Base-by-base conservation (phyloP, 2,113 vertebrate species). In the Cynoglossus semilaevis region DNA sequence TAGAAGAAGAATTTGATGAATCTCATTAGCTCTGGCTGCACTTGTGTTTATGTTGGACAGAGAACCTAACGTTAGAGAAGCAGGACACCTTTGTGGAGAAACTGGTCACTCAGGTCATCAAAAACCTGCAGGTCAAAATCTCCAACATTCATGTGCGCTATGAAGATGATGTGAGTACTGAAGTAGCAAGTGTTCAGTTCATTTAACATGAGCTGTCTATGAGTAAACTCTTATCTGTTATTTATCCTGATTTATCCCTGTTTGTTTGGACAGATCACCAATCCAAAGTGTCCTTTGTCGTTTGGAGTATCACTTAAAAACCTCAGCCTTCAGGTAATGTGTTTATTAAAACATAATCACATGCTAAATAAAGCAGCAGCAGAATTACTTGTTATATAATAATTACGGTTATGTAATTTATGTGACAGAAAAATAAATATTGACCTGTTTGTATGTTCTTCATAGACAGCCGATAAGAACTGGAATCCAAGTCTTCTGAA, bases 71-170 rank as follows among this genome's bases (percentile, higher is more conserved):
- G 48, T 54, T 84, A 15, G 94, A 96, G 74, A 96, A 95, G 63
- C 96, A 95, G 73, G 95, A 98, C 77, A 95, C 93, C 11, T 99
- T 99, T 80, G 82, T 93, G 72, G 97, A 99, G 90, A 99, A 99
- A 76, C 87, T 99, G 73, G 85, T 96, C 59, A 97, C 96, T 76
- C 97, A 99, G 84, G 94, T 99, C 70, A 97, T 99, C 79, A 98
- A 96, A 91, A 99, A 99, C 89, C 91, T 99, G 74, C 96, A 98
- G 75, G 88, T 99, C 82, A 96, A 96, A 87, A 98, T 99, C 84
- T 96, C 95, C 58, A 96, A 93, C 74, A 97, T 99, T 70, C 97
- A 99, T 50, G 63, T 98, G 77, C 94, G 96, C 58, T 98, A 98
- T 77, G 97, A 99, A 81, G 97, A 99, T 87, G 89, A 96, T 79